Evolutionary conservation across 2,113 vertebrate genomes (phyloP).

Genomic region (Pholis gunnellus): DNA sequence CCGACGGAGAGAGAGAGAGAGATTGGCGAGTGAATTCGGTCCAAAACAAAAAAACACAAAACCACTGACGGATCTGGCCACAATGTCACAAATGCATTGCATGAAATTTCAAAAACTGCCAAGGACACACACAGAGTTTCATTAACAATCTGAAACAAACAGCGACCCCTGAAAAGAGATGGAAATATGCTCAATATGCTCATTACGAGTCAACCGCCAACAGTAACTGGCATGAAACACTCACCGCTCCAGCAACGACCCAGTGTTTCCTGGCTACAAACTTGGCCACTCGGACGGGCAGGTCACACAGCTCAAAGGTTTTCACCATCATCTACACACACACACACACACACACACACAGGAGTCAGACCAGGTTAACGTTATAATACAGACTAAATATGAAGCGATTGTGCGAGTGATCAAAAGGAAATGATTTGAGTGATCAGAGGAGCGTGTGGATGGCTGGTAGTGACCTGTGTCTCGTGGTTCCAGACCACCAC

Average conservation of each 20-base stretch:
- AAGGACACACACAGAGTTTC: too few species aligned
- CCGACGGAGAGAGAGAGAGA: neutral
- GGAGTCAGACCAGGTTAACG: neutral
- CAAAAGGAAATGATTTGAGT: neutral
- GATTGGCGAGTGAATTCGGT: too few species aligned
- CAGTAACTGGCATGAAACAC: conserved; percentile 49
- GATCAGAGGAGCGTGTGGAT: neutral
- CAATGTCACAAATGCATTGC: too few species aligned
- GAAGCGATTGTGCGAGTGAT: neutral
- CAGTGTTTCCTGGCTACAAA: conserved; percentile 99
- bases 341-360: conserved; percentile 42
- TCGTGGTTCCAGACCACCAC: conserved; percentile 97
- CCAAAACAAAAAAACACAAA: neutral
- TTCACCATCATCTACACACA: conserved; percentile 93
- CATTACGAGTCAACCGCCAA: too few species aligned
- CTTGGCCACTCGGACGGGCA: conserved; percentile 97
- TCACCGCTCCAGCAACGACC: conserved; percentile 98
- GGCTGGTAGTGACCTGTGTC: conserved; percentile 87
- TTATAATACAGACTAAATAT: neutral
- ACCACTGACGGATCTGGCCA: too few species aligned
- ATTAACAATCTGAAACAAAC: too few species aligned
- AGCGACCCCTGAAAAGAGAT: too few species aligned
- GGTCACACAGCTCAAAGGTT: conserved; percentile 98
- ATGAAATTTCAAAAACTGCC: too few species aligned
- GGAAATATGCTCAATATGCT: too few species aligned